Conservation (phyloP, 2,113 vertebrate species). For the Amphilophus citrinellus region DNA sequence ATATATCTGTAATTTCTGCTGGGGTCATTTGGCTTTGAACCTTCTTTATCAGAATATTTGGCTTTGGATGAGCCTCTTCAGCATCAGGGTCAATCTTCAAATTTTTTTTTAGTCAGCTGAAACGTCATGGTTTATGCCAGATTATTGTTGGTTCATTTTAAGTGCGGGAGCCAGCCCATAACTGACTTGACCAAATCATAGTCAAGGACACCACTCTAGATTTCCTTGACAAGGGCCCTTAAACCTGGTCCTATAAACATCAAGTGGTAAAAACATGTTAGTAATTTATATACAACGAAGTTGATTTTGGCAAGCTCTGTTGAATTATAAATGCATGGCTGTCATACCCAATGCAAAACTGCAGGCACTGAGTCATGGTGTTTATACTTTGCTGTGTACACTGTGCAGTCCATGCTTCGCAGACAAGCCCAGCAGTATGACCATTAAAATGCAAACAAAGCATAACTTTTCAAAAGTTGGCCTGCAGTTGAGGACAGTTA, state of each 20-base stretch:
- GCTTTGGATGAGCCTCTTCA: not conserved
- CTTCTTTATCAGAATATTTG: not conserved
- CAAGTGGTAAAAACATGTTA: not conserved
- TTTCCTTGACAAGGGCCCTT: not conserved
- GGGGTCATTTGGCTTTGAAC: not conserved
- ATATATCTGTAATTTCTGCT: not conserved
- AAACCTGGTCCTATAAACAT: not conserved
- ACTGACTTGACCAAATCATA: not conserved
- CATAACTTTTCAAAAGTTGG: not conserved
- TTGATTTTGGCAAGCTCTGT: not conserved
- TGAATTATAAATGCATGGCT: conserved; percentile 33
- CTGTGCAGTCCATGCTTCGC: conserved; percentile 4
- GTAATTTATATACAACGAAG: too few relatives aligned
- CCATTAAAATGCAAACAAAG: conserved; percentile 3
- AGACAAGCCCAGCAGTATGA: not conserved
- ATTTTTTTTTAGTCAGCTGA: not conserved
- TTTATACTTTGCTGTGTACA: conserved; percentile 14
- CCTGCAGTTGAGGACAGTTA: not conserved
- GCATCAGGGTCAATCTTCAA: not conserved
- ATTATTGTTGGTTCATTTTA: not conserved
- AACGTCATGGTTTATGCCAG: not conserved
- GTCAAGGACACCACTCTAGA: not conserved
- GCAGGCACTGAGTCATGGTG: not conserved
- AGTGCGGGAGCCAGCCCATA: not conserved
- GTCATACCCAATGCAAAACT: not conserved